Conservation (phyloP, 2,888 invertebrate genomes). For the Agrypnus murinus region DNA sequence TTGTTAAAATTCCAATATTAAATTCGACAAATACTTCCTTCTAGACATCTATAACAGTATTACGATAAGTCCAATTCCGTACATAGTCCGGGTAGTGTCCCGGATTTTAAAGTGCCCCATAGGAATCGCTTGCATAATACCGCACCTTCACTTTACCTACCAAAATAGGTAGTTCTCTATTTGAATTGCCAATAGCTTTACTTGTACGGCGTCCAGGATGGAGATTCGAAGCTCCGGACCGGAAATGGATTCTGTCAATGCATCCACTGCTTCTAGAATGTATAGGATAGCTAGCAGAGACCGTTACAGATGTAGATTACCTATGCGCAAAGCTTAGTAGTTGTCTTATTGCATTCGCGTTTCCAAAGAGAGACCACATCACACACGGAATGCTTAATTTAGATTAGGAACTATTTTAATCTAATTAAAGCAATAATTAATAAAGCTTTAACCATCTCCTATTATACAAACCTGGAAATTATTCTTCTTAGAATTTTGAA, state of each 20-base stretch:
- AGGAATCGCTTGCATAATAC: constrained; percentile 57
- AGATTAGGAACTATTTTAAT: not conserved
- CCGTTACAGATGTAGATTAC: constrained; percentile 46
- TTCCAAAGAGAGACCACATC: constrained; percentile 23
- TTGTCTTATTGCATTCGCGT: constrained; percentile 34
- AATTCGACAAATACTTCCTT: not conserved
- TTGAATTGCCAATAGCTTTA: constrained; percentile 57
- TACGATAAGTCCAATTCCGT: constrained; percentile 21
- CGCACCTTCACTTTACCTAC: constrained; percentile 55
- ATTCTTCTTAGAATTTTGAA: too few species aligned
- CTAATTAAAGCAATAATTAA: constrained; percentile 3
- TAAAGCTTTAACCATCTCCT: not conserved
- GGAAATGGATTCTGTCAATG: constrained; percentile 50
- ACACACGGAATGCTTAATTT: constrained; percentile 19
- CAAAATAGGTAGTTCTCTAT: constrained; percentile 56
- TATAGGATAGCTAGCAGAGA: constrained; percentile 38
- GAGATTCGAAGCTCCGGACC: constrained; percentile 44
- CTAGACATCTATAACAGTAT: constrained; percentile 5
- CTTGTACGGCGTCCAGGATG: constrained; percentile 44
- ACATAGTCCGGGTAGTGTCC: constrained; percentile 33
- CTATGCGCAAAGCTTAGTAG: constrained; percentile 38
- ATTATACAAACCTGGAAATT: too few species aligned
- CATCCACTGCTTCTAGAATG: constrained; percentile 40
- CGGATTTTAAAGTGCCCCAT: constrained; percentile 51
- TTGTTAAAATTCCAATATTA: too few species aligned